These are phyloP conservation scores for Gallinago paraguaiae DNA, from an alignment of 2,113 vertebrate genomes.

Conservation along the genomic window DNA sequence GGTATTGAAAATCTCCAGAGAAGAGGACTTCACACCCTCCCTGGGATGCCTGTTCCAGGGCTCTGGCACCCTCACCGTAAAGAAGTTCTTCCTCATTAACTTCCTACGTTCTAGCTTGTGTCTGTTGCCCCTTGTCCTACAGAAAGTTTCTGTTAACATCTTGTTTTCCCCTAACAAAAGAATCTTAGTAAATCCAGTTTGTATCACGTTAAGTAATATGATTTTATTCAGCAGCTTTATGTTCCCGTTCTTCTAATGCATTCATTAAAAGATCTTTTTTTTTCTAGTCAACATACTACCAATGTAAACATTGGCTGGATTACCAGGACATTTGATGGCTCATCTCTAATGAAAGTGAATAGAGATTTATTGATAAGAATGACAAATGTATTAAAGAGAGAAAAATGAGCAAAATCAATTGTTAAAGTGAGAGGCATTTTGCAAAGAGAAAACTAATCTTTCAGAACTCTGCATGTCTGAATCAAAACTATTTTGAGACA, in stretches of 20 bases:
- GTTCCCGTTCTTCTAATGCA: neutral
- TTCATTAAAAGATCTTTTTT: neutral
- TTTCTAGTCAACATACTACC: neutral
- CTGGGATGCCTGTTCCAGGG: too few species aligned
- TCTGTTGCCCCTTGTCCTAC: too few species aligned
- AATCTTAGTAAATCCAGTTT: neutral
- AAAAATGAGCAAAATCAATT: neutral
- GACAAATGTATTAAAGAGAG: neutral
- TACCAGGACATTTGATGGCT: neutral
- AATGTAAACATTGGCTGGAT: neutral
- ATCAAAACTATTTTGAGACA: neutral
- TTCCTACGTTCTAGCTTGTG: too few species aligned
- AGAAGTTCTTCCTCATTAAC: too few species aligned
- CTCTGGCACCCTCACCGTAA: too few species aligned
- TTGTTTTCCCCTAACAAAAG: neutral
- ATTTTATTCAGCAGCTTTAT: neutral
- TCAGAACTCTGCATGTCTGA: neutral
- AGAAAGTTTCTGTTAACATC: too few species aligned
- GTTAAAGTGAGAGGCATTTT: neutral
- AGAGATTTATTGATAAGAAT: neutral
- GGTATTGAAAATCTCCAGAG: too few species aligned
- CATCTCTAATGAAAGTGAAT: neutral
- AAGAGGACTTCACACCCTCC: too few species aligned
- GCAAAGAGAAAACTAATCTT: neutral
- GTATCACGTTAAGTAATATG: neutral